These are phyloP conservation scores for Dynastes tityus DNA, from an alignment of 2,888 invertebrate genomes.

Conservation along the genomic window DNA sequence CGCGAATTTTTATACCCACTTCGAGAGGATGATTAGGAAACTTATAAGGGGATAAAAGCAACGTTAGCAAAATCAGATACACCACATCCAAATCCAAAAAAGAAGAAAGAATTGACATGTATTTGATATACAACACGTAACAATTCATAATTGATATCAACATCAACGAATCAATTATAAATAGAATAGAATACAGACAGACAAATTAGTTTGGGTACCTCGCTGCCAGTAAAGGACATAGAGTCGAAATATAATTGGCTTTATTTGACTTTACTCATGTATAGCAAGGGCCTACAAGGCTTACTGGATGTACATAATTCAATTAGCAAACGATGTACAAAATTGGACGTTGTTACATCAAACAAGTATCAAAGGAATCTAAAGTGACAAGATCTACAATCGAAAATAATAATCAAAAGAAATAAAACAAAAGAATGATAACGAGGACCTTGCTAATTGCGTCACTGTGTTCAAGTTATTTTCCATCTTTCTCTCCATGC, in stretches of 20 bases:
- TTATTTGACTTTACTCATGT: background rate
- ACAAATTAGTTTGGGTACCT: too few relatives aligned
- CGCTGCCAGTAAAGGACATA: too few relatives aligned
- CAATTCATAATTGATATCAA: too few relatives aligned
- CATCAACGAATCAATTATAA: too few relatives aligned
- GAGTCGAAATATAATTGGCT: background rate
- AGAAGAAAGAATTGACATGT: too few relatives aligned
- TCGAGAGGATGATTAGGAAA: background rate
- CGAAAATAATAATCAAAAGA: background rate
- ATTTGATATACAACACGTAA: too few relatives aligned
- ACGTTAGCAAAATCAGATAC: too few relatives aligned
- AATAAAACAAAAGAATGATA: background rate
- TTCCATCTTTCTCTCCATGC: background rate
- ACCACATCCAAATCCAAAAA: too few relatives aligned
- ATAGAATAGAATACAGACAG: too few relatives aligned
- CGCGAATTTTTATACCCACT: slow-evolving; percentile 12
- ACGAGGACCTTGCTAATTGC: background rate
- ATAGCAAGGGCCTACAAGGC: background rate
- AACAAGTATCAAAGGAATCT: background rate
- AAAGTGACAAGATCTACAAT: background rate
- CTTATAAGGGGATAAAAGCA: too few relatives aligned
- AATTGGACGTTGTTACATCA: background rate
- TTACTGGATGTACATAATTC: background rate
- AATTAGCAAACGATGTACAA: background rate
- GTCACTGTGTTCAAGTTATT: background rate